A percentile compares a stretch with the other conserved stretches of the same genome.
Conservation (phyloP, 37 sponge, comb jelly and placozoan genomes). For the Spongia lamella region DNA sequence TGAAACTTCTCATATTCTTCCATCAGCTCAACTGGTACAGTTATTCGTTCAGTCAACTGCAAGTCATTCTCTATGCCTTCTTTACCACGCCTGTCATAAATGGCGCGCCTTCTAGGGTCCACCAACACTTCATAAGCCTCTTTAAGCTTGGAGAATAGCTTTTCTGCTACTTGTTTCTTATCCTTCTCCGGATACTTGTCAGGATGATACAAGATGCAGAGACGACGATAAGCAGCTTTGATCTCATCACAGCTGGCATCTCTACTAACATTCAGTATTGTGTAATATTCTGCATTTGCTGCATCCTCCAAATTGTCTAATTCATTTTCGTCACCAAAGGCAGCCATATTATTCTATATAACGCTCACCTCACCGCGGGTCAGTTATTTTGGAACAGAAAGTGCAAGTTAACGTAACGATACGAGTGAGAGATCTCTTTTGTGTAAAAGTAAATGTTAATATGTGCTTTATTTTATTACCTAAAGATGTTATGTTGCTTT, state of each 20-base stretch:
- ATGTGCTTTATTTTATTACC: too few relatives aligned
- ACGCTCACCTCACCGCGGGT: too few relatives aligned
- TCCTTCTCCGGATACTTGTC: conserved; percentile 71
- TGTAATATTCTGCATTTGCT: conserved; percentile 73
- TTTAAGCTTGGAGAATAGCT: conserved; percentile 66
- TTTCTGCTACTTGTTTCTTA: conserved; percentile 72
- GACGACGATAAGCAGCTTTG: conserved; percentile 70
- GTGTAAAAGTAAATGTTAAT: too few relatives aligned
- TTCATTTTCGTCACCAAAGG: neutral
- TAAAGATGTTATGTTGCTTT: too few relatives aligned
- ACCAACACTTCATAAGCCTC: conserved; percentile 89
- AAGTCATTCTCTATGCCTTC: conserved; percentile 75
- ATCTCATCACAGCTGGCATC: conserved; percentile 82
- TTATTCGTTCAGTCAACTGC: conserved; percentile 63
- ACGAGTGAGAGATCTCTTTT: too few relatives aligned
- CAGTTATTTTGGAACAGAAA: too few relatives aligned
- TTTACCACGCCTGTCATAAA: conserved; percentile 88
- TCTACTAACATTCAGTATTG: conserved; percentile 72
- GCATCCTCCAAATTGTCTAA: conserved; percentile 25
- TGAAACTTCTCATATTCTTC: conserved; percentile 77
- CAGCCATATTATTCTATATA: neutral
- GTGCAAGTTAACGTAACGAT: too few relatives aligned
- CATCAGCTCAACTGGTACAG: conserved; percentile 68
- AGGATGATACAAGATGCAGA: conserved; percentile 91
- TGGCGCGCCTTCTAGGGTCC: conserved; percentile 73